phyloP scores from a whole-genome alignment of 2,888 invertebrate genomes.

The Leucania comma region DNA sequence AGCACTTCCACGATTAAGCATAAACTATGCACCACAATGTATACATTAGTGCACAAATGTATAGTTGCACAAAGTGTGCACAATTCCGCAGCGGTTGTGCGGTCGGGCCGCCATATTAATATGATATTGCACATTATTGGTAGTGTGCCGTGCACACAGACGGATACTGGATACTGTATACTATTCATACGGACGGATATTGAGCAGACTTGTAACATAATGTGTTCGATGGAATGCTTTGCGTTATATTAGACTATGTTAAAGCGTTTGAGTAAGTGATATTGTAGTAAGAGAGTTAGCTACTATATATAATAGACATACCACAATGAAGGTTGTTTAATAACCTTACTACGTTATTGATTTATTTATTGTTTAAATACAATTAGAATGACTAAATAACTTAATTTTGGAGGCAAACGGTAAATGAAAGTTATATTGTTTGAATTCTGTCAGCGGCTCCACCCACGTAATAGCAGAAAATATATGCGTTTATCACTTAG shows the following conservation, averaged over 20 bases:
- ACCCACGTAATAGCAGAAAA: too few species aligned
- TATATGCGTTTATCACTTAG: too few species aligned
- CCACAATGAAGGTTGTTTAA: background rate
- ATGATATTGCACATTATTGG: slow-evolving; percentile 51
- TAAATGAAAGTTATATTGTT: too few species aligned
- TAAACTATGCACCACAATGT: slow-evolving; percentile 11
- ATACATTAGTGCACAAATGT: slow-evolving; percentile 4
- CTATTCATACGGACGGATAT: slow-evolving; percentile 13
- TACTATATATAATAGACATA: background rate
- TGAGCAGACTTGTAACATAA: slow-evolving; percentile 12
- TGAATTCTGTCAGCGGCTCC: too few species aligned
- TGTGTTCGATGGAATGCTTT: slow-evolving; percentile 29
- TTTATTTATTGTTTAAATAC: too few species aligned
- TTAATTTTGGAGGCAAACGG: too few species aligned
- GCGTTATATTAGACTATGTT: slow-evolving; percentile 17
- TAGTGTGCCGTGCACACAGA: slow-evolving; percentile 7
- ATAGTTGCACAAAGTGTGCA: slow-evolving; percentile 12
- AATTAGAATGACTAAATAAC: too few species aligned
- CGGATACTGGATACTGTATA: slow-evolving; percentile 32
- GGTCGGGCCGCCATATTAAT: slow-evolving; percentile 40
- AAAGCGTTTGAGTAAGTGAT: slow-evolving; percentile 1
- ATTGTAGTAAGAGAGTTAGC: background rate
- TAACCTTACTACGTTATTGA: too few species aligned
- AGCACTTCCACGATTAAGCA: background rate
- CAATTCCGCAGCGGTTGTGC: slow-evolving; percentile 30